phyloP scores from a whole-genome alignment of 1,140 invertebrate species.

The Drosophila littoralis region DNA sequence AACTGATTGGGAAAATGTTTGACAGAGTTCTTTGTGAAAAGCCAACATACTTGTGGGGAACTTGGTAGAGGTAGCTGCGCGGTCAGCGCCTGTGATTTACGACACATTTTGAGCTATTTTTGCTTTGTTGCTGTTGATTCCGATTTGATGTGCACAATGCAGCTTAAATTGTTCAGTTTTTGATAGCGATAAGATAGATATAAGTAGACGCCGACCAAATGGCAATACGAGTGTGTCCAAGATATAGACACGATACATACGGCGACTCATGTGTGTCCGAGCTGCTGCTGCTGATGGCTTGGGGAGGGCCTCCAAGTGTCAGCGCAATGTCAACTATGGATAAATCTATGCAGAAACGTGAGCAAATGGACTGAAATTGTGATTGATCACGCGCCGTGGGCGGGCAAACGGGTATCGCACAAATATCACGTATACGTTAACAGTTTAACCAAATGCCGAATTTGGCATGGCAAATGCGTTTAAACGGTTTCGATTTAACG shows the following conservation, averaged over 20 bases:
- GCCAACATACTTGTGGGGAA: neutral
- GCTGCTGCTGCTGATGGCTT: neutral
- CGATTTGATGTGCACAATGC: constrained; percentile 68
- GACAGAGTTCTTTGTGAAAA: constrained; percentile 14
- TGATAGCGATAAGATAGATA: constrained; percentile 67
- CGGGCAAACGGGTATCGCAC: neutral
- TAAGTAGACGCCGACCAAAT: constrained; percentile 44
- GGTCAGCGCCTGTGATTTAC: constrained; percentile 27
- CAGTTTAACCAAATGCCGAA: constrained; percentile 26
- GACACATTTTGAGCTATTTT: constrained; percentile 43
- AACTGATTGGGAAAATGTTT: constrained; percentile 32
- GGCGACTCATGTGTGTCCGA: constrained; percentile 10
- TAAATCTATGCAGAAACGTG: constrained; percentile 47
- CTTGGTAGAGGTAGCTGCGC: neutral
- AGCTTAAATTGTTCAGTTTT: constrained; percentile 77
- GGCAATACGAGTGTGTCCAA: constrained; percentile 40
- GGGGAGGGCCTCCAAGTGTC: constrained; percentile 9
- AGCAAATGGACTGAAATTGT: constrained; percentile 17
- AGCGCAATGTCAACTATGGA: constrained; percentile 30
- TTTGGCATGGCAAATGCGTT: constrained; percentile 32
- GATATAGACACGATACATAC: constrained; percentile 24
- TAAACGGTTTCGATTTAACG: constrained; percentile 28
- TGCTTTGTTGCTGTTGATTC: constrained; percentile 31
- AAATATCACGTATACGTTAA: constrained; percentile 49
- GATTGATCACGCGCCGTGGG: constrained; percentile 33